These are phyloP conservation scores for Invenusta paracnida DNA, from an alignment of 2,888 invertebrate genomes.

Conservation along the genomic window DNA sequence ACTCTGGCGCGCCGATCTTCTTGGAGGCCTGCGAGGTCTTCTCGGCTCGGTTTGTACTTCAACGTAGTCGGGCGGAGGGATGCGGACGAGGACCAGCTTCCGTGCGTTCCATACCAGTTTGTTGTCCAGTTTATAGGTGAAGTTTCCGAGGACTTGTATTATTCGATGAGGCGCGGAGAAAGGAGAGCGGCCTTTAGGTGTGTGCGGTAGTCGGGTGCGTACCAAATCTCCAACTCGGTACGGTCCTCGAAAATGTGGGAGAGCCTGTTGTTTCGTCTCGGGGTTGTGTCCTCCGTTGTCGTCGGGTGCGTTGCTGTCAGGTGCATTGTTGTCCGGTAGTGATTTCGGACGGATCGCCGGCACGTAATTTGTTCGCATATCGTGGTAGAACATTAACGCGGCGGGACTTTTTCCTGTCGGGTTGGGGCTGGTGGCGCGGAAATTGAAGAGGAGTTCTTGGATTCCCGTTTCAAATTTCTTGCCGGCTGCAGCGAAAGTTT, in stretches of 20 bases:
- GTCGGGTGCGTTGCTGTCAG: neutral
- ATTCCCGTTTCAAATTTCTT: conserved; percentile 28
- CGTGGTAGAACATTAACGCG: neutral
- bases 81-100: neutral
- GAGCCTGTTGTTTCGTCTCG: neutral
- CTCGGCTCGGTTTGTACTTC: neutral
- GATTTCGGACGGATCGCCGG: neutral
- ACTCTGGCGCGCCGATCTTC: neutral
- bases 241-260: neutral
- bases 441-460: neutral
- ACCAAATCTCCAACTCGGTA: neutral
- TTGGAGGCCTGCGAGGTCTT: neutral
- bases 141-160: neutral
- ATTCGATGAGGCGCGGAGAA: neutral
- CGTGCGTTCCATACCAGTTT: neutral
- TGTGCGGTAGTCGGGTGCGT: neutral
- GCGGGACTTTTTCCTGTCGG: neutral
- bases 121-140: conserved; percentile 2
- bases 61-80: neutral
- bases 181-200: conserved; percentile 8
- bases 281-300: neutral
- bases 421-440: neutral
- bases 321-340: neutral
- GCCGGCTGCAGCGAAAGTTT: neutral
- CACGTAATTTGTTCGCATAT: neutral